phyloP scores from a whole-genome alignment of 2,797 vertebrate species.

The Acrossocheilus wenchowensis region DNA sequence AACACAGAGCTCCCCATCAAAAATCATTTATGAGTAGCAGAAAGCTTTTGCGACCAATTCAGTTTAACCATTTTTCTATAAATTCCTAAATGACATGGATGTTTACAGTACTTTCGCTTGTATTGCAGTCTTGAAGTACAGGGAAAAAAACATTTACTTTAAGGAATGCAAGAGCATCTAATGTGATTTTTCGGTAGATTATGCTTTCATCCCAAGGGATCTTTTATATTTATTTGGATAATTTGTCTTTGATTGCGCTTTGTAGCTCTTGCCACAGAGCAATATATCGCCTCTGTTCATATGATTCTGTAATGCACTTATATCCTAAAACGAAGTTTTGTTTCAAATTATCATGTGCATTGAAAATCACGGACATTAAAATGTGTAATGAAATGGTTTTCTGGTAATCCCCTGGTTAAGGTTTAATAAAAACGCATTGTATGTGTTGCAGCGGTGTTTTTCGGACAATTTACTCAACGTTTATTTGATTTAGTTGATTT shows the following conservation, averaged over 20 bases:
- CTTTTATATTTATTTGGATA: constrained; percentile 60
- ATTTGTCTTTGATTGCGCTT: constrained; percentile 66
- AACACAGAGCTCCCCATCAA: not conserved
- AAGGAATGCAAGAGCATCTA: constrained; percentile 4
- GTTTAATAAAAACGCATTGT: constrained; percentile 61
- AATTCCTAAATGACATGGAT: not conserved
- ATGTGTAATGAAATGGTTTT: constrained; percentile 63
- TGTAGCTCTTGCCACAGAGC: constrained; percentile 63
- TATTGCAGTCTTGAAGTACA: not conserved
- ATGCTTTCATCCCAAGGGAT: constrained; percentile 55
- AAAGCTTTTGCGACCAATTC: not conserved
- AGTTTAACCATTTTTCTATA: not conserved
- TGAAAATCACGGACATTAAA: constrained; percentile 64
- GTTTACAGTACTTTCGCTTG: constrained; percentile 19
- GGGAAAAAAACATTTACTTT: not conserved
- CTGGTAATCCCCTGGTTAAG: constrained; percentile 59
- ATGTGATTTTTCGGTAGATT: constrained; percentile 39
- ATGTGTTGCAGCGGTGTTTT: constrained; percentile 45
- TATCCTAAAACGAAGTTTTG: constrained; percentile 55
- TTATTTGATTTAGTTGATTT: constrained; percentile 61
- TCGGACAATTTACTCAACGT: constrained; percentile 55
- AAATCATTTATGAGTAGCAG: not conserved
- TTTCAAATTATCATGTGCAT: constrained; percentile 55
- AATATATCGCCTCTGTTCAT: constrained; percentile 56
- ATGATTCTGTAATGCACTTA: constrained; percentile 57